Evolutionary conservation across 2,888 invertebrate species (phyloP).

Genomic region (Elegia similella): DNA sequence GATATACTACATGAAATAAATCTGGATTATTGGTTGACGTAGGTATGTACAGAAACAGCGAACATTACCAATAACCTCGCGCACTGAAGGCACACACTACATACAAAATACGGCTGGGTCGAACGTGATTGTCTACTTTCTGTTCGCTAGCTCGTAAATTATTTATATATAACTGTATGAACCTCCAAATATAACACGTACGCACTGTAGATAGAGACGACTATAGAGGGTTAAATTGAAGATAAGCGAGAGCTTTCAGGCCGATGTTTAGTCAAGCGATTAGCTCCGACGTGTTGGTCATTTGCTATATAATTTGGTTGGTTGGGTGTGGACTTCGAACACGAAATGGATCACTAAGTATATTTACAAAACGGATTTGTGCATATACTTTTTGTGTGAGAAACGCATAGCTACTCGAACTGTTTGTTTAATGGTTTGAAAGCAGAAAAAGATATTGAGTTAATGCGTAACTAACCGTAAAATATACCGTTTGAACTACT

Average conservation of each 20-base stretch:
- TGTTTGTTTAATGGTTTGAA: conserved; percentile 10
- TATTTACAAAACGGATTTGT: conserved; percentile 28
- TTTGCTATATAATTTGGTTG: conserved; percentile 41
- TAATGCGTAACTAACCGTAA: conserved; percentile 36
- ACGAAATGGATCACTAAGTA: conserved; percentile 21
- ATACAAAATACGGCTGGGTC: conserved; percentile 29
- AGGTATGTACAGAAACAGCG: conserved; percentile 16
- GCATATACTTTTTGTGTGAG: not conserved
- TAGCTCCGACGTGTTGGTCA: conserved; percentile 45
- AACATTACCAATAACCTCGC: conserved; percentile 19
- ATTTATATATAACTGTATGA: conserved; percentile 27
- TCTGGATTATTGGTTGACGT: not conserved
- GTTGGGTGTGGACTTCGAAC: conserved; percentile 29
- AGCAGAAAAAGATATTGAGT: conserved; percentile 32
- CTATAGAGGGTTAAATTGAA: conserved; percentile 42
- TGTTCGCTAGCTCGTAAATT: conserved; percentile 25
- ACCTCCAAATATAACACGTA: conserved; percentile 36
- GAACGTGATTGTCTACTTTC: conserved; percentile 31
- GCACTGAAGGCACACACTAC: conserved; percentile 20
- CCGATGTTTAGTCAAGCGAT: conserved; percentile 50
- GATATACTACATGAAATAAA: conserved; percentile 3
- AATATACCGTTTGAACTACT: conserved; percentile 43
- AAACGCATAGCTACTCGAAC: conserved; percentile 18
- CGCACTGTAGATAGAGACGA: conserved; percentile 26
- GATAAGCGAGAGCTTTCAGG: conserved; percentile 43